Evolutionary conservation across 2,113 vertebrate genomes (phyloP).

Genomic region (Dasyprocta punctata): DNA sequence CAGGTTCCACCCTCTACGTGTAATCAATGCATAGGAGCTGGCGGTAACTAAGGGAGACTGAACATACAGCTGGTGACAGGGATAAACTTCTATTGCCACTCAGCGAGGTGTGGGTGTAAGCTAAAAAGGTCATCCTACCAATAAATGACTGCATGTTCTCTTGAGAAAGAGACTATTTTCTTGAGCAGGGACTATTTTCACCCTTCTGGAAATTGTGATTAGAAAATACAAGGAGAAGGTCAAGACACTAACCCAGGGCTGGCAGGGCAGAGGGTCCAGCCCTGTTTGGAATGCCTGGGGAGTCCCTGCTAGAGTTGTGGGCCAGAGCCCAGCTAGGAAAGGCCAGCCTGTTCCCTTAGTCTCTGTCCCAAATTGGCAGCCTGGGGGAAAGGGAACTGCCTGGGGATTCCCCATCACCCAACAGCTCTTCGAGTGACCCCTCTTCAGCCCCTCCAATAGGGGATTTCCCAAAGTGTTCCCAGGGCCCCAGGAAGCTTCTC

Average conservation of each 20-base stretch:
- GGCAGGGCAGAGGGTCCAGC: background rate
- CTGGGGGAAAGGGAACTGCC: slow-evolving; percentile 46
- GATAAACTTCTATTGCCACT: background rate
- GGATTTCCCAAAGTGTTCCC: slow-evolving; percentile 77
- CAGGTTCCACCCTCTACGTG: rapidly evolving
- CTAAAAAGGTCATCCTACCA: background rate
- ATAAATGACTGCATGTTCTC: background rate
- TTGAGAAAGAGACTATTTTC: slow-evolving; percentile 11
- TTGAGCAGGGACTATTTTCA: slow-evolving; percentile 22
- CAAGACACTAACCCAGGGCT: background rate
- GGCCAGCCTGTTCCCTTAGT: background rate
- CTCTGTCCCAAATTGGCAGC: slow-evolving; percentile 34
- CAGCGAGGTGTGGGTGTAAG: background rate
- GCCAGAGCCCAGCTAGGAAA: background rate
- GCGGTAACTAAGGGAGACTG: background rate
- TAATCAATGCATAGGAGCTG: rapidly evolving
- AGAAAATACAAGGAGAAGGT: slow-evolving; percentile 49
- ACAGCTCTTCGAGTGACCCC: slow-evolving; percentile 44
- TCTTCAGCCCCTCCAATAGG: slow-evolving; percentile 63
- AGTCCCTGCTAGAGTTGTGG: background rate
- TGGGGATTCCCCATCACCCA: slow-evolving; percentile 71
- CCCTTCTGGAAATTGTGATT: slow-evolving; percentile 49
- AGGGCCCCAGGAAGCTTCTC: slow-evolving; percentile 44
- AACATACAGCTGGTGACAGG: background rate
- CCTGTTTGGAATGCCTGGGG: background rate